A percentile compares a stretch with the other conserved stretches of the same genome.
Conservation (phyloP, 1,140 invertebrate genomes). For the Heliconius congener region DNA sequence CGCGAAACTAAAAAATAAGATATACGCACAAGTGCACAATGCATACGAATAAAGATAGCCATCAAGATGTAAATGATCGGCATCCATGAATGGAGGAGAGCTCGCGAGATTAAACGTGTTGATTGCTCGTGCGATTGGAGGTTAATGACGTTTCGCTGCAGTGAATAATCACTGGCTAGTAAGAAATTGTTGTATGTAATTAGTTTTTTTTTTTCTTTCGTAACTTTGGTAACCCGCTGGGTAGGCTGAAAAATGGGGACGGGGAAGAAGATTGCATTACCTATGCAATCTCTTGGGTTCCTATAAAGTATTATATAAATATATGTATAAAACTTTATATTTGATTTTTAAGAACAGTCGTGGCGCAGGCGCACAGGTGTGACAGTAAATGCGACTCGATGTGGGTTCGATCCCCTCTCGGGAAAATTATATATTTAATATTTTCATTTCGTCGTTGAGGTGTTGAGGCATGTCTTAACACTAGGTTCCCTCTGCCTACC, state of each 20-base stretch:
- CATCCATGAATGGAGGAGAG: slow-evolving; percentile 16
- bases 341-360: too few species aligned
- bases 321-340: background rate
- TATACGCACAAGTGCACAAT: background rate
- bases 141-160: slow-evolving; percentile 25
- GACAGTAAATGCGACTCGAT: too few species aligned
- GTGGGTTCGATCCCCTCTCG: too few species aligned
- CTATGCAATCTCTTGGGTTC: background rate
- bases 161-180: slow-evolving; percentile 20
- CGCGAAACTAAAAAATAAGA: too few species aligned
- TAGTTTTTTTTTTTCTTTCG: background rate
- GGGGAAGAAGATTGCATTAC: background rate
- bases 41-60: slow-evolving; percentile 10
- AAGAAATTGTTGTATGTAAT: background rate
- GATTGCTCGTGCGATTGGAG: slow-evolving; percentile 27
- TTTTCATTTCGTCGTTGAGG: too few species aligned
- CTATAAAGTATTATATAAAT: background rate
- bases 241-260: background rate
- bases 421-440: too few species aligned
- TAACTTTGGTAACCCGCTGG: background rate
- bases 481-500: too few species aligned
- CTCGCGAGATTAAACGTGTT: slow-evolving; percentile 29
- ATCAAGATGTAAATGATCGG: slow-evolving; percentile 20
- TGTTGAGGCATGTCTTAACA: too few species aligned
- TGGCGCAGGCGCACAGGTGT: too few species aligned